A percentile compares a stretch with the other conserved stretches of the same genome.
These are phyloP conservation scores for Zophobas atratus DNA, from an alignment of 1,140 invertebrate genomes.

Conservation along the genomic window DNA sequence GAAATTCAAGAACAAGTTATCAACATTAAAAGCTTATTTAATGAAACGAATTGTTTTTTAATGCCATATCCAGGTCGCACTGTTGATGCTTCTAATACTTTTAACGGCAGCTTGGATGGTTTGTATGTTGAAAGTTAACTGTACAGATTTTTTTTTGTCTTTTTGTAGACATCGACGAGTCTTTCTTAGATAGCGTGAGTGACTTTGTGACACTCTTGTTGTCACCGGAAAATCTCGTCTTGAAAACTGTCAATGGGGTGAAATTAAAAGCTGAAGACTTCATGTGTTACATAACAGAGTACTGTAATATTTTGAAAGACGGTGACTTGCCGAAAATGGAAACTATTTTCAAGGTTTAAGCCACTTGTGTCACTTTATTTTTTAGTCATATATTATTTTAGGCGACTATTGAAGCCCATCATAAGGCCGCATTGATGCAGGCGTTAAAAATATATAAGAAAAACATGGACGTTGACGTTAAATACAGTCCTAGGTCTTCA, in stretches of 20 bases:
- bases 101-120: constrained; percentile 3
- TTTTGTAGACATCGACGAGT: constrained; percentile 3
- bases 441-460: constrained; percentile 11
- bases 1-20: background rate
- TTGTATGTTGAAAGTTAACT: background rate
- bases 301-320: constrained; percentile 8
- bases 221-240: constrained; percentile 9
- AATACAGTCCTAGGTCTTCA: background rate
- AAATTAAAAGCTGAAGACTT: constrained; percentile 8
- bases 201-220: constrained; percentile 9
- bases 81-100: constrained; percentile 8
- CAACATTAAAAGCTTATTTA: constrained; percentile 4
- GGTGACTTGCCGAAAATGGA: constrained; percentile 9
- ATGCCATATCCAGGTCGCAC: constrained; percentile 20
- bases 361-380: background rate
- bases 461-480: background rate
- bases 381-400: constrained; percentile 8
- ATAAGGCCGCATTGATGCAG: background rate
- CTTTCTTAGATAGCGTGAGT: background rate
- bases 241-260: constrained; percentile 4
- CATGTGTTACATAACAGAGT: background rate
- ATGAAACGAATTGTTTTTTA: background rate
- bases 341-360: background rate
- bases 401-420: constrained; percentile 10
- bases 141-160: background rate